Evolutionary conservation across 1,140 invertebrate genomes (phyloP).

Genomic region (Bombyx mori): DNA sequence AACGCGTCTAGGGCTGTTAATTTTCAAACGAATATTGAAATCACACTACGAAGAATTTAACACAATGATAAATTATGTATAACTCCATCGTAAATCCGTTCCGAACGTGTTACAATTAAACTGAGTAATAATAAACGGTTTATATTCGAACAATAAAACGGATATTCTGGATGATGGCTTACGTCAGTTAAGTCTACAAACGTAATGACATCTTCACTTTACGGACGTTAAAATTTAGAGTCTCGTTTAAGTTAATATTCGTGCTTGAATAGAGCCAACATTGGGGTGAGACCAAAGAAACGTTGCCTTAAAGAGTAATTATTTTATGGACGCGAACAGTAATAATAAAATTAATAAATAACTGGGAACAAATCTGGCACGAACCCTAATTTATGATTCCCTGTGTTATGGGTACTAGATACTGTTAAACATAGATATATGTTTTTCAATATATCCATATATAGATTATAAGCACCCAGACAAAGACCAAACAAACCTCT

Average conservation of each 20-base stretch:
- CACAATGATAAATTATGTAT: conserved; percentile 29
- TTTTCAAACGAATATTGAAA: too few relatives aligned
- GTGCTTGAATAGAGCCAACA: conserved; percentile 3
- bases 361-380: too few relatives aligned
- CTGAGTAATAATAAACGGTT: conserved; percentile 48
- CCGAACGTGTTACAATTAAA: conserved; percentile 55
- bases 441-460: too few relatives aligned
- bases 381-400: too few relatives aligned
- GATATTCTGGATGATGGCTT: conserved; percentile 53
- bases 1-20: too few relatives aligned
- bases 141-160: conserved; percentile 64
- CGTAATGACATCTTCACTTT: conserved; percentile 50
- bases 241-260: conserved; percentile 43
- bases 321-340: too few relatives aligned
- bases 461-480: too few relatives aligned
- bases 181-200: conserved; percentile 25
- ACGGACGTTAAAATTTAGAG: conserved; percentile 54
- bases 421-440: too few relatives aligned
- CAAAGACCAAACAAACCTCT: too few relatives aligned
- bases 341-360: too few relatives aligned
- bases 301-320: too few relatives aligned
- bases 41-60: not conserved
- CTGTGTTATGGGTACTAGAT: too few relatives aligned
- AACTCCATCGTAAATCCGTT: conserved; percentile 36
- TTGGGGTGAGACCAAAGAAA: not conserved